Evolutionary conservation across 2,888 invertebrate species (phyloP), one percentile per base, ranked within the genome.

Genomic region (Tipula confusa): DNA sequence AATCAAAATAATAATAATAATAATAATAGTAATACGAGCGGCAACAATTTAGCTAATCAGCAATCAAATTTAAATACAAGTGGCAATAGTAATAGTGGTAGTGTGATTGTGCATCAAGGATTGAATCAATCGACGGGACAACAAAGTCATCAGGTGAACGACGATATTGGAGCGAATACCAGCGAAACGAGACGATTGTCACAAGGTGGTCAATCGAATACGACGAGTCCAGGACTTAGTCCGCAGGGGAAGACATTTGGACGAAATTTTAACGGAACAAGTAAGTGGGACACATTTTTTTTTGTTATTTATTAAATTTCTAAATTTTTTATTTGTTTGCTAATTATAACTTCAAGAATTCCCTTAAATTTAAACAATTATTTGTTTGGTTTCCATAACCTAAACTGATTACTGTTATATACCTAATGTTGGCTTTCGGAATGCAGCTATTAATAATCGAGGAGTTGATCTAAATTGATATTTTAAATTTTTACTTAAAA

Each of bases 211-310:
- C 88, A 88, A 80, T 89, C 89, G 83, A 88, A 89, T 6, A 89
- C 89, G 33, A 88, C 89, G n/a, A 90, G 89, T 85, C 89, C 89
- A 9, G 88, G 89, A 24, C 84, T 89, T 24, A 89, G 89, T 86
- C 89, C 90, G 82, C 88, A 88, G 48, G 89, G 89, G 82, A 89
- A 90, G 85, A 87, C 89, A 64, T 88, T 89, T 84, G 89, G 89
- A 80, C 87, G 89, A 84, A 90, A 90, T 86, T 87, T 88, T 24
- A 90, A 90, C 86, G 89, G 89, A 84, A 90, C 89, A 88, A 88
- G 89, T 90, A 85, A 89, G 89, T 86, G 33, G 79, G 7, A 7
- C 9, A 64, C 1, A 13, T 29, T 82, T 11, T 81, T 13, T 81
- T 29, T n/a, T 81, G 3, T 33, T 33, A 15, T 33, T 29, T 29